Evolutionary conservation across 2,113 vertebrate species (phyloP).

Genomic region (Rana temporaria): DNA sequence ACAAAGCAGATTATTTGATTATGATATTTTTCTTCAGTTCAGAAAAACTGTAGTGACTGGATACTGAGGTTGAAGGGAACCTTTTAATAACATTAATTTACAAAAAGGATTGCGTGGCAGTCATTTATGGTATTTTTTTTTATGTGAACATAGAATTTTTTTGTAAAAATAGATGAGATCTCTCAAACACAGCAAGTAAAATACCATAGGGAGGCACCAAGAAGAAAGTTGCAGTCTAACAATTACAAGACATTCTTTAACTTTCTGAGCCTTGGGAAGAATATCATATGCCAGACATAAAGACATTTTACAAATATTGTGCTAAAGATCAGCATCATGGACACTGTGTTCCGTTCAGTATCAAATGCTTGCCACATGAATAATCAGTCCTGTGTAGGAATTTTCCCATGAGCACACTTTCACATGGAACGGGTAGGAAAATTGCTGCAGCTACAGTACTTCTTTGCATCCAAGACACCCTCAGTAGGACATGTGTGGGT

Average conservation of each 20-base stretch:
- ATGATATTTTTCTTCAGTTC: too few relatives aligned
- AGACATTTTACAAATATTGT: slow-evolving; percentile 23
- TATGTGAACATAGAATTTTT: too few relatives aligned
- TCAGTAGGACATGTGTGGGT: neutral
- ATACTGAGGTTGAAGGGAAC: too few relatives aligned
- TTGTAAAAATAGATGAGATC: too few relatives aligned
- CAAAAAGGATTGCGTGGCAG: too few relatives aligned
- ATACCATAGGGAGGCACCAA: too few relatives aligned
- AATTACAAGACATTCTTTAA: neutral
- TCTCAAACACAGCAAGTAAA: too few relatives aligned
- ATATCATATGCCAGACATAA: slow-evolving; percentile 3
- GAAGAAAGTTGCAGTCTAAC: neutral
- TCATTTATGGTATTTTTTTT: too few relatives aligned
- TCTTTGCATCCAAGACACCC: neutral
- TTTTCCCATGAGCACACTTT: slow-evolving; percentile 27
- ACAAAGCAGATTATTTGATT: too few relatives aligned
- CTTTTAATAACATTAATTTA: too few relatives aligned
- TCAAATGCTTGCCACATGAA: slow-evolving; percentile 23
- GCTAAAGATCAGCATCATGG: slow-evolving; percentile 31
- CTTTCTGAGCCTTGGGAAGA: slow-evolving; percentile 7
- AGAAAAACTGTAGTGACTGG: too few relatives aligned
- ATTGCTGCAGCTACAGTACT: neutral
- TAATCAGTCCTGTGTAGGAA: slow-evolving; percentile 23
- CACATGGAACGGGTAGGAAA: slow-evolving; percentile 26
- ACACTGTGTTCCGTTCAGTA: slow-evolving; percentile 30